Conservation (phyloP, 2,113 vertebrate genomes). For the Cepphus grylle region DNA sequence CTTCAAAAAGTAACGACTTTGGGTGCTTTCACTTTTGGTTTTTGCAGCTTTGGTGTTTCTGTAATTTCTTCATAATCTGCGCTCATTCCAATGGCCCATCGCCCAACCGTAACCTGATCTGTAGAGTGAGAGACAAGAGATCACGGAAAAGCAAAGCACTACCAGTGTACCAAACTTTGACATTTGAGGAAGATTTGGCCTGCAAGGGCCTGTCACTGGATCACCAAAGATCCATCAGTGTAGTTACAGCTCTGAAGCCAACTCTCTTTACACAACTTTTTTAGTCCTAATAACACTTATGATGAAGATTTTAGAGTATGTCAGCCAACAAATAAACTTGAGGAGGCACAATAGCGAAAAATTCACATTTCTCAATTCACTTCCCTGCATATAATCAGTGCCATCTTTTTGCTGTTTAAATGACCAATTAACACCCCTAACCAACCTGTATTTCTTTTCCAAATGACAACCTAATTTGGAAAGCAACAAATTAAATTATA, state of each 20-base stretch:
- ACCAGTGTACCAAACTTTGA: background rate
- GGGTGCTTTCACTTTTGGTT: conserved; percentile 66
- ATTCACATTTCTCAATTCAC: background rate
- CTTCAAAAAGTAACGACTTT: conserved; percentile 88
- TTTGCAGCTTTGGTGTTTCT: conserved; percentile 65
- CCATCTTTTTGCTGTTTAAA: background rate
- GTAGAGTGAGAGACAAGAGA: background rate
- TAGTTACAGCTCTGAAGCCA: background rate
- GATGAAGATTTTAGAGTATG: background rate
- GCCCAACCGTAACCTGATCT: conserved; percentile 86
- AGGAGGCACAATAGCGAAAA: background rate
- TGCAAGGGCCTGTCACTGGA: background rate
- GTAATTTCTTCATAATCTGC: conserved; percentile 88
- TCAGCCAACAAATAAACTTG: background rate
- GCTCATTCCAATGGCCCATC: conserved; percentile 86
- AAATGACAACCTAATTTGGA: background rate
- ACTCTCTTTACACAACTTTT: background rate
- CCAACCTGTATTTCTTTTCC: background rate
- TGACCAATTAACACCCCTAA: background rate
- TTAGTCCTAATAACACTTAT: background rate
- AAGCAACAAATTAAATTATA: background rate
- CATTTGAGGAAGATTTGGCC: background rate
- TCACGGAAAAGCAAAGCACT: background rate
- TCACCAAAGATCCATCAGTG: background rate
- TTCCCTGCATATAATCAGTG: background rate